These are phyloP conservation scores for Myathropa florea DNA, from an alignment of 2,888 invertebrate species.

Conservation along the genomic window DNA sequence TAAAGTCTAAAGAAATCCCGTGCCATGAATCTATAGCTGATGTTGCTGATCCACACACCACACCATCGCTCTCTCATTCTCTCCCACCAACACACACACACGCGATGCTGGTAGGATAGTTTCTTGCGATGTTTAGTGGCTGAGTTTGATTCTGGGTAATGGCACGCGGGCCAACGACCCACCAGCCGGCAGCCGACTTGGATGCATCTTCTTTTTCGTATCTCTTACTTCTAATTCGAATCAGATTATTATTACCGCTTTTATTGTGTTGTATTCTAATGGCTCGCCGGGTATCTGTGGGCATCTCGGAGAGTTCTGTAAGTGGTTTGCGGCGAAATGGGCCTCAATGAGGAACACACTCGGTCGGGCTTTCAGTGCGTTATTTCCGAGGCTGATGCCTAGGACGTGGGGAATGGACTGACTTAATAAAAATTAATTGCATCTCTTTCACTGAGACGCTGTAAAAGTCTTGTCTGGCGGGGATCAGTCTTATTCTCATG, in stretches of 20 bases:
- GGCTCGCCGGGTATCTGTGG: slow-evolving; percentile 28
- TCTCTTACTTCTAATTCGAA: slow-evolving; percentile 63
- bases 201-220: slow-evolving; percentile 49
- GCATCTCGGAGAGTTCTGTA: background rate
- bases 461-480: slow-evolving; percentile 13
- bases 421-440: background rate
- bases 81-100: slow-evolving; percentile 2
- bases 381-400: slow-evolving; percentile 31
- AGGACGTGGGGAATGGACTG: slow-evolving; percentile 40
- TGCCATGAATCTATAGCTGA: slow-evolving; percentile 8
- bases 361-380: slow-evolving; percentile 20
- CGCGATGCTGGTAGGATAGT: background rate
- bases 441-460: background rate
- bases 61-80: background rate
- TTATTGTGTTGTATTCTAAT: slow-evolving; percentile 66
- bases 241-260: slow-evolving; percentile 65
- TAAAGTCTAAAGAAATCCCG: slow-evolving; percentile 60
- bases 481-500: background rate
- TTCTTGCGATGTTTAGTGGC: slow-evolving; percentile 24
- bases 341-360: background rate
- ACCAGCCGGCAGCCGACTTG: slow-evolving; percentile 26
- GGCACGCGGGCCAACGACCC: slow-evolving; percentile 59
- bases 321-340: background rate
- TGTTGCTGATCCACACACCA: background rate
- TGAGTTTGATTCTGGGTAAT: slow-evolving; percentile 30